Evolutionary conservation across 2,888 invertebrate species (phyloP).

Genomic region (Macrosiphum euphorbiae): DNA sequence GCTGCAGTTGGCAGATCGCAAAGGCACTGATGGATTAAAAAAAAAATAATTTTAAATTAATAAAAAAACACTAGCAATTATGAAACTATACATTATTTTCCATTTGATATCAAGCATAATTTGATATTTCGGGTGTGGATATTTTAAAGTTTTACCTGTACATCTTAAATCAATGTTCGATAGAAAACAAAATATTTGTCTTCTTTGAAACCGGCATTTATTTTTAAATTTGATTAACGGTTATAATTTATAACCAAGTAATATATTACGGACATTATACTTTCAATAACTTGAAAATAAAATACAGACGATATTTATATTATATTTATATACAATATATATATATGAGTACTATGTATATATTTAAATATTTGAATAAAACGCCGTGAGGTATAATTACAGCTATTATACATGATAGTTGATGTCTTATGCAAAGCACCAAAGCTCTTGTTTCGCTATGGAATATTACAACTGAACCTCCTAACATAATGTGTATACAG

Average conservation of each 20-base stretch:
- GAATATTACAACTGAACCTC: neutral
- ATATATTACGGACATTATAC: neutral
- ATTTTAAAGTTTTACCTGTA: neutral
- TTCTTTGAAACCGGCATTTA: neutral
- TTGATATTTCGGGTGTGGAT: neutral
- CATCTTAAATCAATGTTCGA: neutral
- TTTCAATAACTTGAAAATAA: neutral
- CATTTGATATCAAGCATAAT: neutral
- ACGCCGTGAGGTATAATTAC: neutral
- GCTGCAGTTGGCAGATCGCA: neutral
- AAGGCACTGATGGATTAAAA: neutral
- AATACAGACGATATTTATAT: neutral
- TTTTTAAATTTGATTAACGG: neutral
- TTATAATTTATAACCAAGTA: neutral
- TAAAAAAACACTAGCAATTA: neutral
- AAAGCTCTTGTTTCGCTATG: neutral
- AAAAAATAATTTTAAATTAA: neutral
- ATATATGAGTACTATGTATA: too few relatives aligned
- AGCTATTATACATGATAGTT: neutral
- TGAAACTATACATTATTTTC: neutral
- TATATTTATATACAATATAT: neutral
- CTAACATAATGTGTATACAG: neutral
- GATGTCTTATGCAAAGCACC: constrained; percentile 10
- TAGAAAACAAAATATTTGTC: neutral
- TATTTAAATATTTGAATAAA: neutral